Conservation (phyloP, 2,797 vertebrate genomes). For the Salmo trutta region DNA sequence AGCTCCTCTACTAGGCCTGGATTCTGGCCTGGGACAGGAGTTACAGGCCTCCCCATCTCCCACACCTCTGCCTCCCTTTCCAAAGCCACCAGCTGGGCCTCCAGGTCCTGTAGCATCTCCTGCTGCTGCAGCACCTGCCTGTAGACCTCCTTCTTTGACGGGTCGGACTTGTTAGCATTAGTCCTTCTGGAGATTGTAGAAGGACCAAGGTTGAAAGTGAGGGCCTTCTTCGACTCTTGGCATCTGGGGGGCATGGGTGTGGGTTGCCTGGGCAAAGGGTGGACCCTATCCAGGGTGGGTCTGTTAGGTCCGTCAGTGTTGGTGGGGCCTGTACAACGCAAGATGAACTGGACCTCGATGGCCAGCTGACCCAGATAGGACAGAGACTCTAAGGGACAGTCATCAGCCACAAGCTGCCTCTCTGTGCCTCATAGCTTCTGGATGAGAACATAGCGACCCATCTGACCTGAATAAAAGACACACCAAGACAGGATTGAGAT, state of each 20-base stretch:
- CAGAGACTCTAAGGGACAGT: constrained; percentile 84
- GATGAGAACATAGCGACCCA: constrained; percentile 89
- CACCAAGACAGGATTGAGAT: neutral
- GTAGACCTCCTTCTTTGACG: constrained; percentile 81
- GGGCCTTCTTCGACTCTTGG: constrained; percentile 74
- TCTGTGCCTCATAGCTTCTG: constrained; percentile 86
- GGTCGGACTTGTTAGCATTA: constrained; percentile 40
- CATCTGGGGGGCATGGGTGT: constrained; percentile 60
- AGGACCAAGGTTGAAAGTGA: constrained; percentile 78
- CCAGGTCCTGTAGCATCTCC: constrained; percentile 75
- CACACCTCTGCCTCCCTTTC: constrained; percentile 74
- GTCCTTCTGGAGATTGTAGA: constrained; percentile 42
- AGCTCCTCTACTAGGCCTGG: constrained; percentile 65
- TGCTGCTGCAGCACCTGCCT: constrained; percentile 80
- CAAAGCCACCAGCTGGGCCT: constrained; percentile 70
- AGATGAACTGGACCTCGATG: constrained; percentile 84
- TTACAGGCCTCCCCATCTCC: constrained; percentile 57
- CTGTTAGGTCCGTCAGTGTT: constrained; percentile 61
- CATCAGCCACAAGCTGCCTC: constrained; percentile 81
- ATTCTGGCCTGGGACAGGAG: constrained; percentile 17
- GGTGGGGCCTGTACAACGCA: constrained; percentile 85
- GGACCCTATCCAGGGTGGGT: constrained; percentile 59
- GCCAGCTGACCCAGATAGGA: constrained; percentile 86
- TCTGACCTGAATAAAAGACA: constrained; percentile 81
- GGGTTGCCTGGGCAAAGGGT: constrained; percentile 53